A percentile compares a stretch with the other conserved stretches of the same genome.
These are phyloP conservation scores for Penelope pileata DNA, from an alignment of 2,113 vertebrate genomes.

Conservation along the genomic window DNA sequence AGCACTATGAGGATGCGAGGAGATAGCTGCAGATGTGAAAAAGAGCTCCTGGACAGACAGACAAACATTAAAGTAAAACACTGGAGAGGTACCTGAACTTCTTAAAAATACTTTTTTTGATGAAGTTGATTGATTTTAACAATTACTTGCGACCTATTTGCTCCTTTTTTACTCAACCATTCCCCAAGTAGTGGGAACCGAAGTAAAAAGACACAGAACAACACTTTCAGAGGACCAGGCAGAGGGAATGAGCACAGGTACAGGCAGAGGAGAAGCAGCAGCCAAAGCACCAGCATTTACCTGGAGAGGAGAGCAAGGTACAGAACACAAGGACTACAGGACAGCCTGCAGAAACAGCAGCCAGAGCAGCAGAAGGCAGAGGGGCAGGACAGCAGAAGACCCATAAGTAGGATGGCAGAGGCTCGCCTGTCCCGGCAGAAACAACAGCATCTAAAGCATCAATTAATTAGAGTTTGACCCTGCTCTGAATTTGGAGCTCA, in stretches of 20 bases:
- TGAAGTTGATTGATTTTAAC: neutral
- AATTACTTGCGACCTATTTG: neutral
- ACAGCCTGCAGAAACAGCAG: accelerated
- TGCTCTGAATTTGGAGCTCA: neutral
- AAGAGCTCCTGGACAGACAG: neutral
- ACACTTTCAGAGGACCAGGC: neutral
- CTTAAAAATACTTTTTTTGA: neutral
- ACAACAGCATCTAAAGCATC: neutral
- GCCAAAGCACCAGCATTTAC: neutral
- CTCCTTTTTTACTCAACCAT: neutral
- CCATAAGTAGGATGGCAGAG: neutral
- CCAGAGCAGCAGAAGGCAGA: neutral
- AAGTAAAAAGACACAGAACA: neutral
- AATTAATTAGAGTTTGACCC: neutral
- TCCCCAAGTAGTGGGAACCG: neutral
- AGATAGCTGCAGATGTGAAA: neutral
- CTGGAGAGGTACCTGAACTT: neutral
- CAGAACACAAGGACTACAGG: neutral
- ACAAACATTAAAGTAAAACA: neutral
- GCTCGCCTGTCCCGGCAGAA: too few relatives aligned
- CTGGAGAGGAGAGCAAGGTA: neutral
- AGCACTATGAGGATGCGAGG: neutral
- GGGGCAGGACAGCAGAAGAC: neutral
- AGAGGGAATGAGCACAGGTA: neutral
- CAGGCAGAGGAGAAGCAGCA: neutral